Conservation (phyloP, 64 coral and sea anemone species). For the Porites australiensis region DNA sequence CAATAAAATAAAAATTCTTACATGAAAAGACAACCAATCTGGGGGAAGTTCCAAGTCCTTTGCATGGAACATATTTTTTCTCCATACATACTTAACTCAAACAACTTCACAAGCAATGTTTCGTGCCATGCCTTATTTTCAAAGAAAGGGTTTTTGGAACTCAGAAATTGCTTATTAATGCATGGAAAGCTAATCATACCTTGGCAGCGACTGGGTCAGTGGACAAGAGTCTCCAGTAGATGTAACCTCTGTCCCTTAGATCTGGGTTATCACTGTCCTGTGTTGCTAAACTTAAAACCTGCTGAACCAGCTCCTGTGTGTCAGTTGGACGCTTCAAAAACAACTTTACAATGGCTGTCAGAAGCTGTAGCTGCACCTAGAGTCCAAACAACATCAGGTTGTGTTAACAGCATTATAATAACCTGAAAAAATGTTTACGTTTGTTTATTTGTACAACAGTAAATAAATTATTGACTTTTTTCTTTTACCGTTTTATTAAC, state of each 20-base stretch:
- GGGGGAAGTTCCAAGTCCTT: too few relatives aligned
- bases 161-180: background rate
- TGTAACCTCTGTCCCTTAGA: conserved; percentile 94
- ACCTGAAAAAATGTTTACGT: too few relatives aligned
- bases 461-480: too few relatives aligned
- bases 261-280: conserved; percentile 99
- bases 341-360: conserved; percentile 97
- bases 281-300: conserved; percentile 95
- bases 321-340: conserved; percentile 98
- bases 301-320: conserved; percentile 97
- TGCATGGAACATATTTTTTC: too few relatives aligned
- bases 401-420: background rate
- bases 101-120: too few relatives aligned
- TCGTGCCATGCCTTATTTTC: too few relatives aligned
- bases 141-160: too few relatives aligned
- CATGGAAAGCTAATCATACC: conserved; percentile 24
- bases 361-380: conserved; percentile 95
- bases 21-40: too few relatives aligned
- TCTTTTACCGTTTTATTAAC: too few relatives aligned
- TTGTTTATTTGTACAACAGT: too few relatives aligned
- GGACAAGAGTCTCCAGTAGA: conserved; percentile 97
- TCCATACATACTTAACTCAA: too few relatives aligned
- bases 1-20: too few relatives aligned
- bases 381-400: background rate
- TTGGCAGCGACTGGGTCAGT: conserved; percentile 98